Percentiles rank a stretch among this genome's conserved stretches.
Conservation (phyloP, 2,888 invertebrate genomes). For the Colletes collaris region DNA sequence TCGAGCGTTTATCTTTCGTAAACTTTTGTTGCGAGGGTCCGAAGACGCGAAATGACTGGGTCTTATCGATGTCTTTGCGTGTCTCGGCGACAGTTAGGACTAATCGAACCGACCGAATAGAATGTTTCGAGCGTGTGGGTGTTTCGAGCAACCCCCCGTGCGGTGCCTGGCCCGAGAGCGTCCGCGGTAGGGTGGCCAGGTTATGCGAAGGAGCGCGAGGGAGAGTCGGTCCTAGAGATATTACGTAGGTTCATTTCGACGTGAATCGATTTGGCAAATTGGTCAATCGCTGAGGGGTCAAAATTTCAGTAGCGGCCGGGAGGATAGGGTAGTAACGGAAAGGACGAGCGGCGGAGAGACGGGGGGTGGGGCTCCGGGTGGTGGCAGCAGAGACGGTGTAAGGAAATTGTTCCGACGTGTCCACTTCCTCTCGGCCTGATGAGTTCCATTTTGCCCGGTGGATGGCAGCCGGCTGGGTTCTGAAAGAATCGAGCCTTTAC, state of each 20-base stretch:
- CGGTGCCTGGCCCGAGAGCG: background rate
- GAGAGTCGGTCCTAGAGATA: slow-evolving; percentile 55
- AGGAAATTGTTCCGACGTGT: slow-evolving; percentile 83
- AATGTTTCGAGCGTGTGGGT: background rate
- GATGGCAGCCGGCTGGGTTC: slow-evolving; percentile 50
- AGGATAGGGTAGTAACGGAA: slow-evolving; percentile 64
- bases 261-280: slow-evolving; percentile 80
- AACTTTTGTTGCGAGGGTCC: no score
- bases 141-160: background rate
- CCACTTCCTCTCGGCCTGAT: slow-evolving; percentile 82
- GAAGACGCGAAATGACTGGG: no score
- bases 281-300: slow-evolving; percentile 80
- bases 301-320: slow-evolving; percentile 67
- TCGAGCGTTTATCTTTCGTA: no score
- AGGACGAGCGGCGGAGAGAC: slow-evolving; percentile 43
- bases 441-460: slow-evolving; percentile 79
- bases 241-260: slow-evolving; percentile 75
- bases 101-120: background rate
- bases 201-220: slow-evolving; percentile 53
- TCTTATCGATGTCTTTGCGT: no score
- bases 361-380: slow-evolving; percentile 3
- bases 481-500: slow-evolving; percentile 45
- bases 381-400: slow-evolving; percentile 69
- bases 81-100: no score
- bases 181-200: slow-evolving; percentile 5